These are phyloP conservation scores for Streptopelia turtur DNA, from an alignment of 2,797 vertebrate genomes.

Conservation along the genomic window DNA sequence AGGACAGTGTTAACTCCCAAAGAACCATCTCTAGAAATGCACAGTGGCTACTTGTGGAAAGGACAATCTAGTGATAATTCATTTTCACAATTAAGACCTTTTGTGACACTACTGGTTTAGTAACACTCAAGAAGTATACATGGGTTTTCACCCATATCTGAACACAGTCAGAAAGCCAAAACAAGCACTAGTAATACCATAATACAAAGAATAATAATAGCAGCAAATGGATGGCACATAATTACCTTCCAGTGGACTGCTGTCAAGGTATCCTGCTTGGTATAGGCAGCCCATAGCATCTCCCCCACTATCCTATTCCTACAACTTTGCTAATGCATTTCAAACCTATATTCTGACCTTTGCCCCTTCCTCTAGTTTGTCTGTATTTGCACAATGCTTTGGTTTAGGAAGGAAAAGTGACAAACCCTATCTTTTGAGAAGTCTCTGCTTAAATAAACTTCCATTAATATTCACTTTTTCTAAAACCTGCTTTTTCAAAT, in stretches of 20 bases:
- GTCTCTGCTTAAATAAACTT: background rate
- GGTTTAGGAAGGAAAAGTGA: background rate
- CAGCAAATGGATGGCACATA: background rate
- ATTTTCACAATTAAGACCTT: background rate
- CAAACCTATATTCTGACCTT: background rate
- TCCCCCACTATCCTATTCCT: background rate
- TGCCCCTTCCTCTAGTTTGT: background rate
- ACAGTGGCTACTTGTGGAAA: background rate
- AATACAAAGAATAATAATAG: background rate
- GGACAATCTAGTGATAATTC: background rate
- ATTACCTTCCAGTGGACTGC: background rate
- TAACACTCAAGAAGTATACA: background rate
- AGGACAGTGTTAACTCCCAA: conserved; percentile 41
- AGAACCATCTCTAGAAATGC: conserved; percentile 8
- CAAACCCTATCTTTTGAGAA: background rate
- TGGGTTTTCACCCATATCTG: background rate
- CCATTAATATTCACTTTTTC: background rate
- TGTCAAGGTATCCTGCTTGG: background rate
- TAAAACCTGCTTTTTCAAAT: background rate
- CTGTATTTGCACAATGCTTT: background rate
- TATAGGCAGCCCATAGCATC: background rate
- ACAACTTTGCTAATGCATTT: background rate
- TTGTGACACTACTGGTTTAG: background rate
- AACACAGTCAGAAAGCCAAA: background rate
- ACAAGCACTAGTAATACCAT: background rate